Conservation (phyloP, 2,797 vertebrate species). For the Scolopax rusticola region DNA sequence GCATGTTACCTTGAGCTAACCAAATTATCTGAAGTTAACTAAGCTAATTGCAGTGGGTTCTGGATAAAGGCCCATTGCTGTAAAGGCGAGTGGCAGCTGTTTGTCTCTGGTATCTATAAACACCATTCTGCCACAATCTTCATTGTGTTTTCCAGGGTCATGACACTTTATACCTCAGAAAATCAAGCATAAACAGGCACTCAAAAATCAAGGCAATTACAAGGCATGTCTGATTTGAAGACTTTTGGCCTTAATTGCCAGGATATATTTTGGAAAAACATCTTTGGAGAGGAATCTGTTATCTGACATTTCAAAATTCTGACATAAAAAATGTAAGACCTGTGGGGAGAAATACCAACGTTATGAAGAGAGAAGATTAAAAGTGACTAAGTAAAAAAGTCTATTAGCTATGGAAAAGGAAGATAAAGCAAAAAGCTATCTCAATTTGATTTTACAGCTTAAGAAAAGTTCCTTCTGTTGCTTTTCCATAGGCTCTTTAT, state of each 20-base stretch:
- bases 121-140: neutral
- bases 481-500: neutral
- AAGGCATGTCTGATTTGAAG: neutral
- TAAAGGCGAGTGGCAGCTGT: neutral
- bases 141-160: neutral
- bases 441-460: neutral
- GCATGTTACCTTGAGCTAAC: neutral
- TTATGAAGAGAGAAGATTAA: neutral
- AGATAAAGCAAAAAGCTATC: neutral
- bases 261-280: neutral
- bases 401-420: slow-evolving; percentile 11
- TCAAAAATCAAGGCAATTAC: neutral
- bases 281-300: neutral
- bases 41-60: neutral
- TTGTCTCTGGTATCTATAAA: neutral
- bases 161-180: neutral
- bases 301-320: neutral
- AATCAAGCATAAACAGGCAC: neutral
- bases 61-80: neutral
- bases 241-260: neutral
- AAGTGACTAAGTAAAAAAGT: neutral
- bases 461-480: neutral
- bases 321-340: neutral
- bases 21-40: neutral
- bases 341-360: neutral